Percentiles rank a stretch among this genome's conserved stretches.
These are phyloP conservation scores for Ictalurus furcatus DNA, from an alignment of 2,113 vertebrate species.

Conservation along the genomic window DNA sequence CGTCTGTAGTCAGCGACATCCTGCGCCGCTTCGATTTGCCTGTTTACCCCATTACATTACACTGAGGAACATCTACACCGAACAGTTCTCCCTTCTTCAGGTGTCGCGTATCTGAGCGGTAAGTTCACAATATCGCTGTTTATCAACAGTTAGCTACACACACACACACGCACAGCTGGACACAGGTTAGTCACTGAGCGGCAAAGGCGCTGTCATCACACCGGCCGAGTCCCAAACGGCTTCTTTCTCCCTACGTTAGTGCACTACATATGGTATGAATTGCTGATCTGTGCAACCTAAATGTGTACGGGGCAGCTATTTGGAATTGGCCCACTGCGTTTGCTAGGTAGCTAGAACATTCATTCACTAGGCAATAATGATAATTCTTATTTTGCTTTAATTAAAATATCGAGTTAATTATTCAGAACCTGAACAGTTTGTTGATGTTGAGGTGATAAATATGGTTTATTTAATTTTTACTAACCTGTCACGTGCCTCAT, in stretches of 20 bases:
- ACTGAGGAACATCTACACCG: not conserved
- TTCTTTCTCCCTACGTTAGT: not conserved
- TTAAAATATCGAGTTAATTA: not conserved
- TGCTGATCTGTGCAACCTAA: not conserved
- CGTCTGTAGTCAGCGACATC: not conserved
- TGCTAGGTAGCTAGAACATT: not conserved
- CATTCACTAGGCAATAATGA: not conserved
- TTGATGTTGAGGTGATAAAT: not conserved
- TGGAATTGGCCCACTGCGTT: not conserved
- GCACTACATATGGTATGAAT: not conserved
- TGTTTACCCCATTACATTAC: not conserved
- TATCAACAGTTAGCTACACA: not conserved
- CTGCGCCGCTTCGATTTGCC: not conserved
- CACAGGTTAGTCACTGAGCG: not conserved
- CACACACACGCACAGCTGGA: not conserved
- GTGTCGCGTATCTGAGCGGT: not conserved
- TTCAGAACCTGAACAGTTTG: not conserved
- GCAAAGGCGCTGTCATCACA: conserved; percentile 26
- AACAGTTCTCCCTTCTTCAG: not conserved
- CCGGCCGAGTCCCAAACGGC: not conserved
- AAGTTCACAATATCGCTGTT: not conserved
- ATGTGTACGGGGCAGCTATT: not conserved
- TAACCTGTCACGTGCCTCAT: not conserved
- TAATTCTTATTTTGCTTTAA: not conserved
- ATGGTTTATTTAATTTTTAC: not conserved